Evolutionary conservation across 2,797 vertebrate genomes (phyloP), one percentile per base, ranked within the genome.

Genomic region (Phrynocephalus vlangalii): DNA sequence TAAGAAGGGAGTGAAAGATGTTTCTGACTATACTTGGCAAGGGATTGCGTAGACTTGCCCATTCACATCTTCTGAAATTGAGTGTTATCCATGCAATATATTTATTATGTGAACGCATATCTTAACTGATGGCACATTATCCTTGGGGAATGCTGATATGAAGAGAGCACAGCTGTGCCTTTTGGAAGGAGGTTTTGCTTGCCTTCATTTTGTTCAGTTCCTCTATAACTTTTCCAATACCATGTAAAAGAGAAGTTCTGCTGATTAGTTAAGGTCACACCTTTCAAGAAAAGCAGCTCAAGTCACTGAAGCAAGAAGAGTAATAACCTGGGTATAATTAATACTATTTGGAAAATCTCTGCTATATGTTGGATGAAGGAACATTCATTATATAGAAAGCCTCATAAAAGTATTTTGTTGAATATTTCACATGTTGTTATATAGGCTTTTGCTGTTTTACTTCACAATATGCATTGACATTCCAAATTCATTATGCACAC

Each of bases 381-480:
- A 90, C 93, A 93, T 94, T 92, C 94, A 92, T 93, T 80, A 87
- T 91, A 30, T 92, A 91, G 50, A 76, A 93, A 89, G 86, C 13
- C 8, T 44, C 38, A 44, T 44, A 44, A 44, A 28, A 86, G 92
- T 90, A 93, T 92, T 92, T 88, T 94, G 89, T 93, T 92, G 82
- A 91, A 92, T 88, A 92, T 67, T 86, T 88, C 85, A 66, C 81
- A 90, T 84, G 90, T 90, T 94, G 91, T 93, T 94, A 93, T 92
- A 93, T 90, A 94, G 92, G 79, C 89, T 93, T 91, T 87, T 86
- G 85, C 83, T 63, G 85, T 90, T 94, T 92, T 91, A 72, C 67
- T 94, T 94, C 94, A 92, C 91, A 92, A 92, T 82, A 83, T 85
- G 83, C 80, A 95, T 93, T 93, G 92, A 90, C 93, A 95, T 92